phyloP scores from a whole-genome alignment of 2,797 vertebrate genomes.

The Glyptemys insculpta region DNA sequence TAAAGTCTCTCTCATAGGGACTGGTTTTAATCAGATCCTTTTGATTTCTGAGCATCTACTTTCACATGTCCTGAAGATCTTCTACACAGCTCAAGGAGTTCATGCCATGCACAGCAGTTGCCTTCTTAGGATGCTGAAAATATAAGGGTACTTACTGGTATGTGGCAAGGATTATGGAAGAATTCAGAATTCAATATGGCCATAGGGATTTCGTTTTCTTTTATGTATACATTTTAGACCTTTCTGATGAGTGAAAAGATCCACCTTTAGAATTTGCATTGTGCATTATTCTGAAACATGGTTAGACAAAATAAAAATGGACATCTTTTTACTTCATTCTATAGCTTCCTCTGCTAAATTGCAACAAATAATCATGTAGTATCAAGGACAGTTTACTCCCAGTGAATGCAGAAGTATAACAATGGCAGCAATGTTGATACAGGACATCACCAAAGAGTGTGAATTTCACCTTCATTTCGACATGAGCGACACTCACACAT shows the following conservation, averaged over 20 bases:
- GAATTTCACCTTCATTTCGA: neutral
- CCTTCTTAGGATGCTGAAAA: slow-evolving; percentile 5
- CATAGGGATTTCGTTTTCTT: neutral
- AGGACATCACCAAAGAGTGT: neutral
- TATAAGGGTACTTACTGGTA: neutral
- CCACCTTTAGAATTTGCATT: neutral
- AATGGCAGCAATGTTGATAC: neutral
- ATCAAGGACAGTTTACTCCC: neutral
- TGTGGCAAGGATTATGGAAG: neutral
- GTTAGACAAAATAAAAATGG: neutral
- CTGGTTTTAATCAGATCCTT: neutral
- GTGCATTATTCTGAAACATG: neutral
- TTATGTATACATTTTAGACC: neutral
- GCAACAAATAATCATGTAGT: neutral
- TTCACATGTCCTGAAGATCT: slow-evolving; percentile 12
- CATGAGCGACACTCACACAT: neutral
- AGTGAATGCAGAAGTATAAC: neutral
- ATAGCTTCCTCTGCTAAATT: neutral
- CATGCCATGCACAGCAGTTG: neutral
- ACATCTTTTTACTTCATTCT: neutral
- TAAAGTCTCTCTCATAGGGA: neutral
- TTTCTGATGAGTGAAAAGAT: neutral
- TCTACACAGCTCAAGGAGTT: neutral
- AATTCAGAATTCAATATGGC: neutral
- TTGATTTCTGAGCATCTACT: slow-evolving; percentile 4